Evolutionary conservation across 2,888 invertebrate species (phyloP).

Genomic region (Nephrotoma flavescens): DNA sequence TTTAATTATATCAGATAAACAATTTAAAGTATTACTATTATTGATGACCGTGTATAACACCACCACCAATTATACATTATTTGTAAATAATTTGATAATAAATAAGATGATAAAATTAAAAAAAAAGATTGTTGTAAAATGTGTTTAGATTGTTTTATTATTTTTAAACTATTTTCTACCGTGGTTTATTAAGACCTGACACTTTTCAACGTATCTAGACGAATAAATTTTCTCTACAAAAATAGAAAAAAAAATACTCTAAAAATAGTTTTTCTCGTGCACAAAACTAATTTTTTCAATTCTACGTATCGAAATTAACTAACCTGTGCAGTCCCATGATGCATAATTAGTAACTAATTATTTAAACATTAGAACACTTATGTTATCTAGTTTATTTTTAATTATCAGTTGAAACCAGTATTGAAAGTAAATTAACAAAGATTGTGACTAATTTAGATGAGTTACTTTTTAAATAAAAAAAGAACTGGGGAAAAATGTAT

Average conservation of each 20-base stretch:
- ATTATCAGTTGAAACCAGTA: background rate
- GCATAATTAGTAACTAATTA: background rate
- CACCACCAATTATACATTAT: background rate
- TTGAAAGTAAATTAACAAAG: background rate
- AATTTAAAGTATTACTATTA: background rate
- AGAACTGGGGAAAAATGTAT: background rate
- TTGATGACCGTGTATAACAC: background rate
- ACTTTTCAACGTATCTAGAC: background rate
- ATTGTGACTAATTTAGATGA: background rate
- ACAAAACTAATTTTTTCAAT: background rate
- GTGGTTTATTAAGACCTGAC: no score
- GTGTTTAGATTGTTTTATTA: background rate
- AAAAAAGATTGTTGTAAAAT: background rate
- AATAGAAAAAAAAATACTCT: no score
- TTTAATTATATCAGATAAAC: background rate
- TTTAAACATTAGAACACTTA: background rate
- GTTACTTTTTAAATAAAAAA: background rate
- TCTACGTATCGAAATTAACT: background rate
- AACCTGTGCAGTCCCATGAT: background rate
- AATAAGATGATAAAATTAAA: background rate
- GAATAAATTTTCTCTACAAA: background rate
- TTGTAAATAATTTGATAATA: background rate
- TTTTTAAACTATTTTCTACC: background rate
- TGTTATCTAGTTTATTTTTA: background rate
- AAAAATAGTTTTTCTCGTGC: background rate